Evolutionary conservation across 2,888 invertebrate genomes (phyloP).

Genomic region (Merodon equestris): DNA sequence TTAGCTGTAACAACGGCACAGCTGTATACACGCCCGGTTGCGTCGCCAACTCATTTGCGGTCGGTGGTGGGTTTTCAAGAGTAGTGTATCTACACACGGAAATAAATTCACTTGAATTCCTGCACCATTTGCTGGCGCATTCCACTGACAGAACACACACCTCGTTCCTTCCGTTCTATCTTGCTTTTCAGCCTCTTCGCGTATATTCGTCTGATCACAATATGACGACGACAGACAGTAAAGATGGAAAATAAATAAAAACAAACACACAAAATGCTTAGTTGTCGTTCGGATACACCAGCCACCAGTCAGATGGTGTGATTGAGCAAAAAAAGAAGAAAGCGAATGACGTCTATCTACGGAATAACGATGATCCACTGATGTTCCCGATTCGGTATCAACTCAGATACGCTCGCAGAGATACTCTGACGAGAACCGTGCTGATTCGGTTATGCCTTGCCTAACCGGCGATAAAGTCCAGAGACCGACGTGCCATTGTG

Average conservation of each 20-base stretch:
- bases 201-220: constrained; percentile 17
- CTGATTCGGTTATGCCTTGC: not conserved
- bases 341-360: constrained; percentile 48
- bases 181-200: too few relatives aligned
- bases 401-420: constrained; percentile 69
- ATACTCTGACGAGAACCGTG: constrained; percentile 32
- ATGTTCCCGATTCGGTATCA: constrained; percentile 72
- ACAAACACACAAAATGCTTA: constrained; percentile 3
- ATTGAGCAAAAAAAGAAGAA: constrained; percentile 15
- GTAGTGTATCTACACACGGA: constrained; percentile 28
- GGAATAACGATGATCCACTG: constrained; percentile 70
- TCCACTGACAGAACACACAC: constrained; percentile 4
- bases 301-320: constrained; percentile 15
- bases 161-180: too few relatives aligned
- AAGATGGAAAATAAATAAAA: constrained; percentile 22
- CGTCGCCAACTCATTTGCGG: constrained; percentile 55
- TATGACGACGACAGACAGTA: constrained; percentile 5
- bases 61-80: constrained; percentile 22
- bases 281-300: not conserved
- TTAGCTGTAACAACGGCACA: too few relatives aligned
- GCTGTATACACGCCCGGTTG: constrained; percentile 28
- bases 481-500: constrained; percentile 18
- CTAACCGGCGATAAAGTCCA: constrained; percentile 38
- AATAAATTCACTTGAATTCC: not conserved
- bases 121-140: constrained; percentile 17